phyloP scores from a whole-genome alignment of 2,797 vertebrate genomes.

The Triplophysa bombifrons region DNA sequence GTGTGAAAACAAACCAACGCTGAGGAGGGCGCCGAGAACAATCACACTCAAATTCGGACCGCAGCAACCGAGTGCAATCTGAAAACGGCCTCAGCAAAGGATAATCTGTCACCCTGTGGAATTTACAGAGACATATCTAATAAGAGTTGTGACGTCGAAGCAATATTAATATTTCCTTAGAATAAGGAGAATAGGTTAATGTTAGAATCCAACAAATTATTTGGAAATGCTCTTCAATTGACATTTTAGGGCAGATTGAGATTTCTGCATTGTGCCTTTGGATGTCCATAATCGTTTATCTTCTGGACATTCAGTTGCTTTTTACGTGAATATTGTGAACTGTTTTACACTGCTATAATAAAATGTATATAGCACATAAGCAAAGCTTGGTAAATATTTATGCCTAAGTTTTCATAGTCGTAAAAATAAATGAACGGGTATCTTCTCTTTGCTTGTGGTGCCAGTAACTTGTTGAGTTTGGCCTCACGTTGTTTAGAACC shows the following conservation, averaged over 20 bases:
- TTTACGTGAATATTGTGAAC: not conserved
- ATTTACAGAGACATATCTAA: conserved; percentile 24
- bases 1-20: too few relatives aligned
- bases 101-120: conserved; percentile 24
- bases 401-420: too few relatives aligned
- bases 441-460: not conserved
- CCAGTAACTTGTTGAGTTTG: not conserved
- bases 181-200: conserved; percentile 17
- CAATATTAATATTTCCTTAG: conserved; percentile 15
- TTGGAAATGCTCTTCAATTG: conserved; percentile 14
- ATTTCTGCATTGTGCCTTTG: not conserved
- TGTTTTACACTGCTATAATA: not conserved
- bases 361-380: not conserved
- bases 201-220: conserved; percentile 1
- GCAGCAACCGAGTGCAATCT: too few relatives aligned
- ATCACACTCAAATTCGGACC: too few relatives aligned
- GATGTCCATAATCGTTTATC: not conserved
- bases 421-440: not conserved
- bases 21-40: too few relatives aligned
- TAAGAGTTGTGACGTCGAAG: conserved; percentile 21
- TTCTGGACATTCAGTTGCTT: not conserved
- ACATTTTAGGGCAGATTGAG: not conserved
- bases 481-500: not conserved
- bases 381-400: not conserved
- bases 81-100: not conserved